phyloP scores from a whole-genome alignment of 2,888 invertebrate genomes.

The Carpatolechia fugitivella region DNA sequence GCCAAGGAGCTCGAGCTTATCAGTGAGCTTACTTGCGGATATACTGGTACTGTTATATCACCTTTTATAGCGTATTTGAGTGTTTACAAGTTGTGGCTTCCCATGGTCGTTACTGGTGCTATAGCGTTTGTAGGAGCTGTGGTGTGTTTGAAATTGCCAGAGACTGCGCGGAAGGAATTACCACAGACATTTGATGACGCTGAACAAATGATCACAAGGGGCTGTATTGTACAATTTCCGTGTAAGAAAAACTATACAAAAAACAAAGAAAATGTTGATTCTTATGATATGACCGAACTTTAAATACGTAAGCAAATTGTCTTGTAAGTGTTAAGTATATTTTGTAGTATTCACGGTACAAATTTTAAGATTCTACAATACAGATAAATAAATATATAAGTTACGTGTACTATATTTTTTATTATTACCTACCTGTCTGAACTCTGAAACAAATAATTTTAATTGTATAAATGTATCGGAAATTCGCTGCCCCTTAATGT shows the following conservation, averaged over 20 bases:
- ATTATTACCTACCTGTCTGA: no score
- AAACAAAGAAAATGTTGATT: not conserved
- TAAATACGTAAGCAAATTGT: no score
- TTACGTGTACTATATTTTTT: no score
- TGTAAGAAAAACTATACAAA: conserved; percentile 28
- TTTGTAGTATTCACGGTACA: no score
- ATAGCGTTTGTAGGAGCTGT: conserved; percentile 38
- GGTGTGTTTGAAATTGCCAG: conserved; percentile 48
- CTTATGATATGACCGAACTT: not conserved
- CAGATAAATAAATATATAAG: no score
- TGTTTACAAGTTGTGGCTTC: conserved; percentile 46
- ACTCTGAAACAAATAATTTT: no score
- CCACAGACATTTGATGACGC: conserved; percentile 63
- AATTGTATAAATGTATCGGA: no score
- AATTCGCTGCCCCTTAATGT: no score
- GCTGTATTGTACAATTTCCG: conserved; percentile 48
- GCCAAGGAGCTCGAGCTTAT: no score
- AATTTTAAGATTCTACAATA: no score
- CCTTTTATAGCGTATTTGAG: conserved; percentile 60
- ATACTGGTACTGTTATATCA: conserved; percentile 47
- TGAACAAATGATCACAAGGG: conserved; percentile 43
- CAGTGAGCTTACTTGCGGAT: conserved; percentile 55
- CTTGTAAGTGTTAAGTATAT: no score
- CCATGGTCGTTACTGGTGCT: conserved; percentile 43
- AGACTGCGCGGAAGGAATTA: conserved; percentile 56